Percentiles rank a stretch among this genome's conserved stretches.
phyloP scores from a whole-genome alignment of 2,113 vertebrate genomes.

The Lates calcarifer region DNA sequence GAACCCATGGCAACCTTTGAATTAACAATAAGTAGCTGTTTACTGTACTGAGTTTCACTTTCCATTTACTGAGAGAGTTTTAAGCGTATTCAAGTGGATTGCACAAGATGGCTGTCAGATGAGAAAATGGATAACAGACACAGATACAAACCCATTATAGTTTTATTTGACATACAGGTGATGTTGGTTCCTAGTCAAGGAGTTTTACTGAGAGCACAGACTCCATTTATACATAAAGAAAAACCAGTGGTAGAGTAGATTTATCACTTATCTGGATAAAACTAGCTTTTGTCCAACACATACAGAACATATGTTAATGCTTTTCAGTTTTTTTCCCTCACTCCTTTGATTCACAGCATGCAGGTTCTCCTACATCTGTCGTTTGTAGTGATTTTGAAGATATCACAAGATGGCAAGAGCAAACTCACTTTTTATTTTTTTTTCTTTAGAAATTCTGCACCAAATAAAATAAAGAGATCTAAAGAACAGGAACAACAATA shows the following conservation, averaged over 20 bases:
- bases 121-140: slow-evolving; percentile 56
- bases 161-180: slow-evolving; percentile 88
- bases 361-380: slow-evolving; percentile 53
- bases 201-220: slow-evolving; percentile 79
- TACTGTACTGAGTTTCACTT: not conserved
- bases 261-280: slow-evolving; percentile 57
- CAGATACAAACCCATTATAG: slow-evolving; percentile 83
- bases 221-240: slow-evolving; percentile 79
- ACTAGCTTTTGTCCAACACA: slow-evolving; percentile 63
- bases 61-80: not conserved
- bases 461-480: slow-evolving; percentile 76
- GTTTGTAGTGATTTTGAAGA: slow-evolving; percentile 39
- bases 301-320: slow-evolving; percentile 62
- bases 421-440: slow-evolving; percentile 51
- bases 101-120: not conserved
- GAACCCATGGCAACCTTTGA: not conserved
- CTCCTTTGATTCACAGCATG: slow-evolving; percentile 57
- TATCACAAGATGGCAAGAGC: slow-evolving; percentile 60
- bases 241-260: slow-evolving; percentile 54
- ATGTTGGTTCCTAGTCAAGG: slow-evolving; percentile 81
- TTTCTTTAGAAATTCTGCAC: slow-evolving; percentile 70
- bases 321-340: slow-evolving; percentile 74
- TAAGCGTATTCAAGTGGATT: not conserved
- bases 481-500: slow-evolving; percentile 80
- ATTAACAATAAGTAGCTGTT: not conserved